Evolutionary conservation across 2,888 invertebrate species (phyloP), one percentile per base, ranked within the genome.

Genomic region (Drosophila multiciliata): DNA sequence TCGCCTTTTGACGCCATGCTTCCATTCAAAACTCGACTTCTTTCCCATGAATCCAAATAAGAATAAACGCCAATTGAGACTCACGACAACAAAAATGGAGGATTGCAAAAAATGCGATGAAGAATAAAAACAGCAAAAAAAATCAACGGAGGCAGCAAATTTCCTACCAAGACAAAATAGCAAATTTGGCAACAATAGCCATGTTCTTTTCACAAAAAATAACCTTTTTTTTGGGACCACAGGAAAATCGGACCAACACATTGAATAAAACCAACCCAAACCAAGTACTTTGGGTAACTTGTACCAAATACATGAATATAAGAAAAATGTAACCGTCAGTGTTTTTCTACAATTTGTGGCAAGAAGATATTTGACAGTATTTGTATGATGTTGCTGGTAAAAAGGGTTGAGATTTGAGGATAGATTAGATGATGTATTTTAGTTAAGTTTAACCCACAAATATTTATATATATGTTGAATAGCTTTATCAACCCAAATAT

Each of bases 131-230:
- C 12, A 32, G 15, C 67, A 67, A 52, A 66, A 57, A 63, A 42
- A n/a, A 57, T 55, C 38, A 38, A 65, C 55, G 68, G 66, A 61
- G 36, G 26, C 54, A 78, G 78, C 89, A 87, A 87, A 89, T 87
- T 84, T 89, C 87, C 73, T 68, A 76, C 79, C 70, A 78, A 82
- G 88, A 76, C 89, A 82, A 74, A 77, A 81, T 82, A 72, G 54
- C 73, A 89, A 85, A 89, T 75, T 89, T 78, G 68, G 59, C 72
- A 89, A 89, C 83, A 84, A 89, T 84, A 63, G 85, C 78, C 69
- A 53, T 84, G 79, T 78, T 49, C 67, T n/a, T 38, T 38, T 55
- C 35, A 61, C 66, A 64, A 67, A 73, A 70, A 67, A 73, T 57
- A 40, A 66, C 64, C 67, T 65, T 71, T 74, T 50, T 20, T 20